Evolutionary conservation across 2,797 vertebrate genomes (phyloP).

Genomic region (Rhadinocentrus ornatus): DNA sequence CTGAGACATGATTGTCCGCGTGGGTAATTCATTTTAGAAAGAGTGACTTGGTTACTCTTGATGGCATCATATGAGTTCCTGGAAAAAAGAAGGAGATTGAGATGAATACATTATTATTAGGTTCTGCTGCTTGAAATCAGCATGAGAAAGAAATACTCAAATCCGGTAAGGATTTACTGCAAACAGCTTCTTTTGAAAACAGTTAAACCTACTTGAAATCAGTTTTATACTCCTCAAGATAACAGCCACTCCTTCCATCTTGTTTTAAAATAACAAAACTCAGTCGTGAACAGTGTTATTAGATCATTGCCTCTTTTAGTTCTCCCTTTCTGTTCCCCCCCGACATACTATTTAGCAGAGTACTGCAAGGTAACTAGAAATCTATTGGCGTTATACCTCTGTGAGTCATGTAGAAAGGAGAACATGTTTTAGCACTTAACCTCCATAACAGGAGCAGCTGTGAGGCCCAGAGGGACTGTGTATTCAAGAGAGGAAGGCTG

Average conservation of each 20-base stretch:
- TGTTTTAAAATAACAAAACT: conserved; percentile 25
- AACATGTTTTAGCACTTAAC: conserved; percentile 82
- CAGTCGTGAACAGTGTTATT: conserved; percentile 46
- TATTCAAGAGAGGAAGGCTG: conserved; percentile 67
- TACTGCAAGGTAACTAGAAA: conserved; percentile 54
- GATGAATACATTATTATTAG: conserved; percentile 47
- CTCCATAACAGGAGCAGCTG: conserved; percentile 75
- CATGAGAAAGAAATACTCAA: conserved; percentile 9
- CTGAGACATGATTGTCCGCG: conserved; percentile 41
- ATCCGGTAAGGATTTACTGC: conserved; percentile 23
- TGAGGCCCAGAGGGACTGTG: conserved; percentile 71
- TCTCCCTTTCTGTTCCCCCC: conserved; percentile 27
- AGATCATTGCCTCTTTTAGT: conserved; percentile 44
- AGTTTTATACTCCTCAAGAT: conserved; percentile 18
- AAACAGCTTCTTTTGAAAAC: conserved; percentile 35
- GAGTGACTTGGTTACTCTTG: conserved; percentile 39
- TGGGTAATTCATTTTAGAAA: conserved; percentile 45
- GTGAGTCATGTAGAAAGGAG: conserved; percentile 58
- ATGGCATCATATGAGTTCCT: conserved; percentile 58
- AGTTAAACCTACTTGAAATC: conserved; percentile 15
- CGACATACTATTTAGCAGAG: conserved; percentile 36
- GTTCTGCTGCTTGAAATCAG: conserved; percentile 54
- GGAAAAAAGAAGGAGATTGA: conserved; percentile 48
- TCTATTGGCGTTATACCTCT: conserved; percentile 54
- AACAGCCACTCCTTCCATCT: not conserved